Conservation (phyloP, 2,113 vertebrate species). For the Hystrix cristata region DNA sequence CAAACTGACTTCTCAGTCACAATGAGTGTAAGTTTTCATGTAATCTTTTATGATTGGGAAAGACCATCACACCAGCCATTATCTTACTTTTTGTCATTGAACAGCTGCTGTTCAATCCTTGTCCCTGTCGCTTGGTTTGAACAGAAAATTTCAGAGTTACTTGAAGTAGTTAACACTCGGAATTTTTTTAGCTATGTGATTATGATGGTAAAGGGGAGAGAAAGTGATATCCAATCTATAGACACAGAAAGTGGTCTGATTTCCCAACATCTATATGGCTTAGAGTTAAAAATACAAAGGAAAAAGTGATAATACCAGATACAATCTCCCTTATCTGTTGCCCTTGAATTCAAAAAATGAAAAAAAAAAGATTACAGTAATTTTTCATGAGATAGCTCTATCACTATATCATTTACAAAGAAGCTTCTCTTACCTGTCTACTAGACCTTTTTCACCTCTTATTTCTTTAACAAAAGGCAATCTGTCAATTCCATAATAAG, state of each 20-base stretch:
- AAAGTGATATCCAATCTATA: background rate
- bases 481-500: slow-evolving; percentile 12
- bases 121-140: background rate
- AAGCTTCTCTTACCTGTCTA: background rate
- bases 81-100: background rate
- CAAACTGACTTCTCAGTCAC: background rate
- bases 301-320: background rate
- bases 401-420: slow-evolving; percentile 14
- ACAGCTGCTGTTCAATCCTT: background rate
- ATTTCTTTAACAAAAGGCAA: slow-evolving; percentile 1
- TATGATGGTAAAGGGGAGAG: background rate
- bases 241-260: slow-evolving; percentile 1
- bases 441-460: slow-evolving; percentile 13
- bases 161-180: background rate
- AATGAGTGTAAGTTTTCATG: background rate
- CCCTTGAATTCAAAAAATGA: slow-evolving; percentile 25
- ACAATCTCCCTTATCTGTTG: slow-evolving; percentile 18
- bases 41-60: background rate
- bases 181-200: background rate
- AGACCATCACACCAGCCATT: background rate
- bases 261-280: background rate
- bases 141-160: background rate
- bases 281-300: slow-evolving; percentile 53
- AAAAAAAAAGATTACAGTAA: background rate
- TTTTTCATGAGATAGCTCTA: slow-evolving; percentile 33